Evolutionary conservation across 2,113 vertebrate genomes (phyloP).

Genomic region (Petromus typicus): DNA sequence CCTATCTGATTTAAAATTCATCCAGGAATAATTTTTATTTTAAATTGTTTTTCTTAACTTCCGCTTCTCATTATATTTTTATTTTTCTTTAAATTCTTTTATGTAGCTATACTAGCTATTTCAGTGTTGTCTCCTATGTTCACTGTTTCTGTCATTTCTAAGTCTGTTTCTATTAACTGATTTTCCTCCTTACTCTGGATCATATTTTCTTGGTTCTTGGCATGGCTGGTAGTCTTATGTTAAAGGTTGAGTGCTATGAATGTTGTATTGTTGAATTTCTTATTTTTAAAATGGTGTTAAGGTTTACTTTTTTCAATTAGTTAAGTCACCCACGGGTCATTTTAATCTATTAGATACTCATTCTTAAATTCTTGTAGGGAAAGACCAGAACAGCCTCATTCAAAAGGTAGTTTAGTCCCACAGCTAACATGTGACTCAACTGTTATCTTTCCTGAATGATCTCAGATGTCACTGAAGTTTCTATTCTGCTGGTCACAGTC

Average conservation of each 20-base stretch:
- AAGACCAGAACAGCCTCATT: not conserved
- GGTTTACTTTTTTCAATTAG: not conserved
- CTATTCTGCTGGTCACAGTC: not conserved
- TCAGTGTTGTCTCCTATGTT: not conserved
- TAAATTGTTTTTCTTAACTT: not conserved
- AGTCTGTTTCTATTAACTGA: not conserved
- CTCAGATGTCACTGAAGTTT: not conserved
- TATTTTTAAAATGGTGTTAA: not conserved
- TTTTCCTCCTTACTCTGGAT: not conserved
- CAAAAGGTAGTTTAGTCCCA: not conserved
- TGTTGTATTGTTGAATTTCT: not conserved
- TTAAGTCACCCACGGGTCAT: not conserved
- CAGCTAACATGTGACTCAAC: not conserved
- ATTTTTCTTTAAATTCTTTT: conserved; percentile 10
- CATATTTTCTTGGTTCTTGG: not conserved
- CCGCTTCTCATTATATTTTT: not conserved
- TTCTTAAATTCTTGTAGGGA: not conserved
- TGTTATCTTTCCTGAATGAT: not conserved
- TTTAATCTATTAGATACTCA: not conserved
- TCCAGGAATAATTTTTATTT: not conserved
- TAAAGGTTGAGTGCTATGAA: not conserved
- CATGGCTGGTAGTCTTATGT: not conserved
- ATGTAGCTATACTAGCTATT: not conserved
- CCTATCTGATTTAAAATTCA: not conserved
- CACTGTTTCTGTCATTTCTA: not conserved